phyloP scores from a whole-genome alignment of 1,140 invertebrate species.

The Tenebrio molitor region DNA sequence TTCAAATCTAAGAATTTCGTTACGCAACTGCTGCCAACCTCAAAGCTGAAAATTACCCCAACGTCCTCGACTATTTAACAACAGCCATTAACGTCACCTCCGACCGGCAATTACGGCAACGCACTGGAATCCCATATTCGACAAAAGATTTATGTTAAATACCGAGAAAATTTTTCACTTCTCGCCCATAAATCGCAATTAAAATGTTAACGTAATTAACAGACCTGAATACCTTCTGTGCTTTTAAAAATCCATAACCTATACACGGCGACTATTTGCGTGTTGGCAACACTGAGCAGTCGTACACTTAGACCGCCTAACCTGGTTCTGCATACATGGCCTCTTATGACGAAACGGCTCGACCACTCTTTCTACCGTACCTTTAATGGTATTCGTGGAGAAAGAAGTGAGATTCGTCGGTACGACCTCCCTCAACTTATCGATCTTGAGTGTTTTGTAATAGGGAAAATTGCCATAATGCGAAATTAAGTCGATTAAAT shows the following conservation, averaged over 20 bases:
- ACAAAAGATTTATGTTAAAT: conserved; percentile 25
- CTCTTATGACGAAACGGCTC: conserved; percentile 6
- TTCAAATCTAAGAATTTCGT: too few species aligned
- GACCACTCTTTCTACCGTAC: conserved; percentile 1
- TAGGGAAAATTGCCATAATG: too few species aligned
- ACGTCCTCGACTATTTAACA: background rate
- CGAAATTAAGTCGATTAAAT: too few species aligned
- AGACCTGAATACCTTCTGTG: conserved; percentile 41
- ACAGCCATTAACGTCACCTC: conserved; percentile 6
- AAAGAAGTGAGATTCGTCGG: conserved; percentile 4
- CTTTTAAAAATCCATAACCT: conserved; percentile 33
- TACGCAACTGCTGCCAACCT: too few species aligned
- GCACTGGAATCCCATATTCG: background rate
- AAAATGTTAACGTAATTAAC: conserved; percentile 23
- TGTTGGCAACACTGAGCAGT: conserved; percentile 29
- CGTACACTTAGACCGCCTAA: conserved; percentile 42
- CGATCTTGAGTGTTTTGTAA: too few species aligned
- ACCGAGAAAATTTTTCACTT: conserved; percentile 10
- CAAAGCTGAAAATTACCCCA: too few species aligned
- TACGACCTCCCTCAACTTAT: background rate
- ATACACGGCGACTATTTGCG: conserved; percentile 5
- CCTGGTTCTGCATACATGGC: conserved; percentile 43
- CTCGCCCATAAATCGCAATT: conserved; percentile 12
- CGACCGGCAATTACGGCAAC: background rate
- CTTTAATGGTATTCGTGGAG: background rate